Conservation (phyloP, 23 tunicate genomes). For the Pegea sp. region DNA sequence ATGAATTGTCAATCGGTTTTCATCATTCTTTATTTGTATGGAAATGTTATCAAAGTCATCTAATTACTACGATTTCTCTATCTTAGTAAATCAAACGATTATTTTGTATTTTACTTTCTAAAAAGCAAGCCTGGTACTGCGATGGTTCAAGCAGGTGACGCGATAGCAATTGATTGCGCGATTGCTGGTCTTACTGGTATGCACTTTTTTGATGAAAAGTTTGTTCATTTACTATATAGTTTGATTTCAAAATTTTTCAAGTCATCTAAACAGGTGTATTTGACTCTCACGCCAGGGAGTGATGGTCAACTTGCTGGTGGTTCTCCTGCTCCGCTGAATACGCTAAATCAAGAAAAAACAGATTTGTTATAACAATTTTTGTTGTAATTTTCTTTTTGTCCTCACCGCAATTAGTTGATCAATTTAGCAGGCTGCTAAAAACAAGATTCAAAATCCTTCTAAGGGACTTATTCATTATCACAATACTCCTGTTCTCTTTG, state of each 20-base stretch:
- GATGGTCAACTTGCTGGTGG: constrained; percentile 53
- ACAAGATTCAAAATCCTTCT: constrained; percentile 70
- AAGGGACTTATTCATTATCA: constrained; percentile 82
- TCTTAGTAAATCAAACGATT: neutral
- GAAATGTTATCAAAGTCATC: constrained; percentile 83
- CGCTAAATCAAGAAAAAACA: constrained; percentile 54
- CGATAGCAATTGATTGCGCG: constrained; percentile 60
- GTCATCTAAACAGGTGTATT: constrained; percentile 75
- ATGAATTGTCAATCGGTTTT: constrained; percentile 80
- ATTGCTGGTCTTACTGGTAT: constrained; percentile 49
- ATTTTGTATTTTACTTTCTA: constrained; percentile 39
- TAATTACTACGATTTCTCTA: neutral
- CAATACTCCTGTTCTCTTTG: constrained; percentile 77
- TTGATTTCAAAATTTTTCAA: constrained; percentile 3
- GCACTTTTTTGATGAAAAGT: constrained; percentile 60
- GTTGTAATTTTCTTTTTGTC: too few species aligned
- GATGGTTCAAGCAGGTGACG: constrained; percentile 93
- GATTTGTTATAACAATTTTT: too few species aligned
- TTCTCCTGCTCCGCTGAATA: constrained; percentile 47
- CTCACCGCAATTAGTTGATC: constrained; percentile 77
- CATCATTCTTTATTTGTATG: constrained; percentile 78
- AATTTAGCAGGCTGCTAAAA: constrained; percentile 80
- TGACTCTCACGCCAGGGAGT: constrained; percentile 32
- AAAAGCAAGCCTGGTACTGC: constrained; percentile 89
- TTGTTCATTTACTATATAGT: constrained; percentile 3